These are phyloP conservation scores for Euplexia lucipara DNA, from an alignment of 2,888 invertebrate species.

Conservation along the genomic window DNA sequence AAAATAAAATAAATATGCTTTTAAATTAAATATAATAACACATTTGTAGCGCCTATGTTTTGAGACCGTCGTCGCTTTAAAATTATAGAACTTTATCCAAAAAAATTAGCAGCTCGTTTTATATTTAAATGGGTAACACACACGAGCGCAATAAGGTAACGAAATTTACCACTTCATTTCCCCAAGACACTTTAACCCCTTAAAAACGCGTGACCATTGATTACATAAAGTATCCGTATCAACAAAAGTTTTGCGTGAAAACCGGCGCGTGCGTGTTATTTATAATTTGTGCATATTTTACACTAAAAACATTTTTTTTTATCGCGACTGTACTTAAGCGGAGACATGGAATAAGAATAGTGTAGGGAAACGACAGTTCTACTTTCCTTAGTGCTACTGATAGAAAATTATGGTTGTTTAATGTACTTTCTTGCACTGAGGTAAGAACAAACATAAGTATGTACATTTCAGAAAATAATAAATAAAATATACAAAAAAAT, in stretches of 20 bases:
- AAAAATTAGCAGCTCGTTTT: not conserved
- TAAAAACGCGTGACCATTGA: slow-evolving; percentile 63
- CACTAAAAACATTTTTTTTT: slow-evolving; percentile 71
- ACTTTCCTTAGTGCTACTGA: not conserved
- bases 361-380: not conserved
- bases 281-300: slow-evolving; percentile 82
- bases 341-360: slow-evolving; percentile 2
- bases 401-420: too few species aligned
- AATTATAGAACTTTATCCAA: not conserved
- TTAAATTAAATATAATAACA: too few species aligned
- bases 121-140: slow-evolving; percentile 15
- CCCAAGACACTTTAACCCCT: slow-evolving; percentile 46
- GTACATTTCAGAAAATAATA: too few species aligned
- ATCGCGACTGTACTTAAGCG: slow-evolving; percentile 61
- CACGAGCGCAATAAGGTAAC: slow-evolving; percentile 28
- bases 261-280: slow-evolving; percentile 72
- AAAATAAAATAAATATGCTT: too few species aligned
- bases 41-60: too few species aligned
- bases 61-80: too few species aligned
- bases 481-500: too few species aligned
- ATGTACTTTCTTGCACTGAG: too few species aligned
- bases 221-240: slow-evolving; percentile 62
- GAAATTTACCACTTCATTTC: slow-evolving; percentile 42
- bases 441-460: too few species aligned
- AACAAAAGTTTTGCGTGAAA: slow-evolving; percentile 71